Base-by-base conservation (phyloP, 2,113 vertebrate genomes). In the Coryphaenoides rupestris region DNA sequence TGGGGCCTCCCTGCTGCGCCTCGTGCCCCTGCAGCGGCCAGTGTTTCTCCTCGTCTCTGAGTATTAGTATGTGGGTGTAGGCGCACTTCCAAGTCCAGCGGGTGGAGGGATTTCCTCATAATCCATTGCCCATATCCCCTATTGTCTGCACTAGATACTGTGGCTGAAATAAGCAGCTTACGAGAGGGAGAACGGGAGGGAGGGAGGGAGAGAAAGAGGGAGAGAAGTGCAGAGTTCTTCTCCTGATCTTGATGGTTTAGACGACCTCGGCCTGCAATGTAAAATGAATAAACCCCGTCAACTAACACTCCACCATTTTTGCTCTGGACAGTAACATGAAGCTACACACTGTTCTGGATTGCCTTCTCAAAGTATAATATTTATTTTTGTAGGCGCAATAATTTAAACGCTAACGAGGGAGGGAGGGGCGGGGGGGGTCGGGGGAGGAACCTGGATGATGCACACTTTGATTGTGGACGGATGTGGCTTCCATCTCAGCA, bases 131-230 rank as follows among this genome's bases (percentile, higher is more conserved):
- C 64, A 49, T 62, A 49, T 57, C 58, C 64, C 70, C 68, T 55
- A 73, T 40, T 52, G 54, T 74, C 71, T 72, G 61, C 66, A 68
- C 56, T 65, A 65, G 52, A 73, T 63, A 58, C 72, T 79, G 76
- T 46, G 57, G 19, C 49, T 55, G 15, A 76, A n/a, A 58, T 65
- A 60, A 75, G 60, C 62, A 59, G 68, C 55, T 65, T 65, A 40
- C 13, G 33, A 40, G 28, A 33, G 33, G 16, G 17, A 52, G 56
- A 47, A 21, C 5, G n/a, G n/a, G n/a, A n/a, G n/a, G n/a, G n/a
- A n/a, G n/a, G n/a, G n/a, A n/a, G n/a, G n/a, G n/a, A n/a, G n/a
- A n/a, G n/a, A n/a, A 17, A 23, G 62, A 46, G 63, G 10, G 47
- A 28, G 50, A 40, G 33, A 40, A 40, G 13, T 40, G 33, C 33